Percentiles rank a stretch among this genome's conserved stretches.
These are phyloP conservation scores for Cyanistes caeruleus DNA, from an alignment of 2,113 vertebrate species.

Conservation along the genomic window DNA sequence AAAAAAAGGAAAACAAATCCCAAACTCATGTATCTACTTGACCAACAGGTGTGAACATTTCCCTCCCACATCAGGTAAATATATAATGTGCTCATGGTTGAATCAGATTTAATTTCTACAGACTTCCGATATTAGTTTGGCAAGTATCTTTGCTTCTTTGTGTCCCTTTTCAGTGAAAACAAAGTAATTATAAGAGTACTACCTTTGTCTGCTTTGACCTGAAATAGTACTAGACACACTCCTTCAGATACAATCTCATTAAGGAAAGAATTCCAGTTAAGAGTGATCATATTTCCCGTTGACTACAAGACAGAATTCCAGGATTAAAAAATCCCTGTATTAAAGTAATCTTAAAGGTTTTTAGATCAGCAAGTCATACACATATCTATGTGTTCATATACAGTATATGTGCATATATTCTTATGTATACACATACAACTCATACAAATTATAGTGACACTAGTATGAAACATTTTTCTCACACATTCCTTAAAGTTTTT, in stretches of 20 bases:
- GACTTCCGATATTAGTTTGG: conserved; percentile 3
- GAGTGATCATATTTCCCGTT: neutral
- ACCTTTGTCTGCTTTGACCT: neutral
- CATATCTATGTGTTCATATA: neutral
- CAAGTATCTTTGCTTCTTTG: neutral
- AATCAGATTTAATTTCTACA: conserved; percentile 48
- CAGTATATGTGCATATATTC: neutral
- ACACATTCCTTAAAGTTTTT: neutral
- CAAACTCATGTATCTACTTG: neutral
- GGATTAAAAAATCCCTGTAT: neutral
- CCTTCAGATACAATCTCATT: neutral
- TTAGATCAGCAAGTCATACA: neutral
- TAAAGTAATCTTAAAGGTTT: neutral
- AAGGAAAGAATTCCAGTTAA: neutral
- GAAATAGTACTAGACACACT: neutral
- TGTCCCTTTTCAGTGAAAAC: conserved; percentile 15
- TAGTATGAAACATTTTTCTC: neutral
- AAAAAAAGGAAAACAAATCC: neutral
- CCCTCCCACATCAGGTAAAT: conserved; percentile 13
- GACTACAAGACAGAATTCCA: neutral
- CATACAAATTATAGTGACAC: neutral
- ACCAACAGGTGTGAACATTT: conserved; percentile 45
- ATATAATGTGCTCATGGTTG: neutral
- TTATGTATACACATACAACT: neutral
- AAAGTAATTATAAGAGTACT: neutral